A percentile compares a stretch with the other conserved stretches of the same genome.
Conservation (phyloP, 2,888 invertebrate genomes). For the Cistogaster globosa region DNA sequence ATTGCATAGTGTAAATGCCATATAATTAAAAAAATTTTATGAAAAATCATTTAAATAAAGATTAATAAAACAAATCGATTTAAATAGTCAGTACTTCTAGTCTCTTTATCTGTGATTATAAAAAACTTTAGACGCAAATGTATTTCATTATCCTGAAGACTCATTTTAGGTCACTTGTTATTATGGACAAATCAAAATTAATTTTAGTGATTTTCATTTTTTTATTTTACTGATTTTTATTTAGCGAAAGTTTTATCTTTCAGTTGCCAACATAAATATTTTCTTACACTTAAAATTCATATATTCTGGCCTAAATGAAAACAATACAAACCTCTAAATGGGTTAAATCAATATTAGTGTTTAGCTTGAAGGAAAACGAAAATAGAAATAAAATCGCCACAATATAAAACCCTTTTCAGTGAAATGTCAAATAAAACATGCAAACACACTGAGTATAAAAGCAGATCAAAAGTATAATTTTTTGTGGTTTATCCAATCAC, state of each 20-base stretch:
- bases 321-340: slow-evolving; percentile 26
- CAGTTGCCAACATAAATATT: background rate
- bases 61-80: too few species aligned
- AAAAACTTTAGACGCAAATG: too few species aligned
- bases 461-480: background rate
- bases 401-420: background rate
- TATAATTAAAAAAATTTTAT: too few species aligned
- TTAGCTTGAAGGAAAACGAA: slow-evolving; percentile 2
- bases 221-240: background rate
- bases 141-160: too few species aligned
- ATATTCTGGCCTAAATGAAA: slow-evolving; percentile 26
- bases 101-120: too few species aligned
- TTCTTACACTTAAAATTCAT: background rate
- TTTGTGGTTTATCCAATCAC: slow-evolving; percentile 63
- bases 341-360: slow-evolving; percentile 45
- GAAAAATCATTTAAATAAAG: too few species aligned
- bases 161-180: too few species aligned
- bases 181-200: too few species aligned
- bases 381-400: background rate
- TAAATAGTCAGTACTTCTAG: too few species aligned
- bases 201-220: too few species aligned
- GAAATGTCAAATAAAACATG: slow-evolving; percentile 8
- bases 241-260: background rate
- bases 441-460: background rate
- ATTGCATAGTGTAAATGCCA: too few species aligned